These are phyloP conservation scores for Salpingus planirostris DNA, from an alignment of 2,888 invertebrate genomes.

Conservation along the genomic window DNA sequence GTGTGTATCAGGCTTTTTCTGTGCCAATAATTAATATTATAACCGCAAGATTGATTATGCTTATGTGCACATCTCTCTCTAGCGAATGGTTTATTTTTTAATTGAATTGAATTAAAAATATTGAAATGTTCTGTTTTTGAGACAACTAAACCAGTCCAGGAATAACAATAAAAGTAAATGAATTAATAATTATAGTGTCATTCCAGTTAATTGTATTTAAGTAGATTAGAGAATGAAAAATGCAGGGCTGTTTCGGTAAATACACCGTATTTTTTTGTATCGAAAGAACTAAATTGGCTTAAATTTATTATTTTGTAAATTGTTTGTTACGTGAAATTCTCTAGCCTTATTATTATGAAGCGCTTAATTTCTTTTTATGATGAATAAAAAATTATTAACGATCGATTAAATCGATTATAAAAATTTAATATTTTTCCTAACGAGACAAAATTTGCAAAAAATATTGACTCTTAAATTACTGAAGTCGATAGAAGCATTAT, in stretches of 20 bases:
- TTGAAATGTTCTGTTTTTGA: slow-evolving; percentile 1
- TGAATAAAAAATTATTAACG: slow-evolving; percentile 9
- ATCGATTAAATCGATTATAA: slow-evolving; percentile 14
- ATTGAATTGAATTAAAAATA: no score
- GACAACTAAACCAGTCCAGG: slow-evolving; percentile 26
- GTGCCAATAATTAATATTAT: slow-evolving; percentile 25
- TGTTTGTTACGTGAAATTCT: slow-evolving; percentile 24
- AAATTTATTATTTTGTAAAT: slow-evolving; percentile 26
- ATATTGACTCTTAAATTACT: background rate
- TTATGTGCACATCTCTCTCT: no score
- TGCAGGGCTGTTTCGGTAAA: slow-evolving; percentile 26
- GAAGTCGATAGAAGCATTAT: slow-evolving; percentile 14
- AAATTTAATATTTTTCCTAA: slow-evolving; percentile 11
- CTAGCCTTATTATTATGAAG: slow-evolving; percentile 20
- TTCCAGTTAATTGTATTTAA: slow-evolving; percentile 40
- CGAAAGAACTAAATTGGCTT: slow-evolving; percentile 26
- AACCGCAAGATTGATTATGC: slow-evolving; percentile 1
- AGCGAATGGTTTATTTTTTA: no score
- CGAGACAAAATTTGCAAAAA: background rate
- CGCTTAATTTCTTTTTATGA: slow-evolving; percentile 8
- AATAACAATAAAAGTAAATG: slow-evolving; percentile 32
- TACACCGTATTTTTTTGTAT: slow-evolving; percentile 18
- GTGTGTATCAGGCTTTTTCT: slow-evolving; percentile 29
- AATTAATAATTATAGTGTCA: slow-evolving; percentile 36
- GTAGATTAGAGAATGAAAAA: slow-evolving; percentile 27